Evolutionary conservation across 2,797 vertebrate species (phyloP).

Genomic region (Melanogrammus aeglefinus): DNA sequence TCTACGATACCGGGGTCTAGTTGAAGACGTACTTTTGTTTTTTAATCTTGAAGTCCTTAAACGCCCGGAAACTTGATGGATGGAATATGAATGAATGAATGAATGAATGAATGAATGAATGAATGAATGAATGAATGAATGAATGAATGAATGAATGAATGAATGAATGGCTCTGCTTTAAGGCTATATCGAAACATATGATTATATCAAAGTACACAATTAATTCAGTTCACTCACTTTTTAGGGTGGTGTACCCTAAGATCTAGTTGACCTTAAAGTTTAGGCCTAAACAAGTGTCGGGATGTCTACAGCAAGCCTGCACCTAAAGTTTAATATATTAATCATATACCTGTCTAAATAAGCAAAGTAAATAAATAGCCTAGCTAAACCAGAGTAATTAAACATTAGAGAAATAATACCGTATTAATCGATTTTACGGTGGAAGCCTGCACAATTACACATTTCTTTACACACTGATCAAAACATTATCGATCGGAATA

Average conservation of each 20-base stretch:
- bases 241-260: no score
- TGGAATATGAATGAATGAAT: background rate
- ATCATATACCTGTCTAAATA: background rate
- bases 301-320: background rate
- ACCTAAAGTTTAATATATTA: background rate
- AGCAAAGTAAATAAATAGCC: background rate
- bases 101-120: background rate
- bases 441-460: background rate
- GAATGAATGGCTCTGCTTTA: background rate
- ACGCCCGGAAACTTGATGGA: background rate
- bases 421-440: background rate
- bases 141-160: background rate
- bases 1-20: no score
- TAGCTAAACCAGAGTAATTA: background rate
- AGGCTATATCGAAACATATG: no score
- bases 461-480: no score
- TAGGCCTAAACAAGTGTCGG: background rate
- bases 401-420: background rate
- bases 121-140: no score
- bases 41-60: background rate
- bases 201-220: no score
- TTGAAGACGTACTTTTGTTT: background rate
- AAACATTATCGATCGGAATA: no score
- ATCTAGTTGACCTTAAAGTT: no score
- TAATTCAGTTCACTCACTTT: no score